Base-by-base conservation (phyloP, 1,140 invertebrate genomes). In the Eriosoma lanigerum region DNA sequence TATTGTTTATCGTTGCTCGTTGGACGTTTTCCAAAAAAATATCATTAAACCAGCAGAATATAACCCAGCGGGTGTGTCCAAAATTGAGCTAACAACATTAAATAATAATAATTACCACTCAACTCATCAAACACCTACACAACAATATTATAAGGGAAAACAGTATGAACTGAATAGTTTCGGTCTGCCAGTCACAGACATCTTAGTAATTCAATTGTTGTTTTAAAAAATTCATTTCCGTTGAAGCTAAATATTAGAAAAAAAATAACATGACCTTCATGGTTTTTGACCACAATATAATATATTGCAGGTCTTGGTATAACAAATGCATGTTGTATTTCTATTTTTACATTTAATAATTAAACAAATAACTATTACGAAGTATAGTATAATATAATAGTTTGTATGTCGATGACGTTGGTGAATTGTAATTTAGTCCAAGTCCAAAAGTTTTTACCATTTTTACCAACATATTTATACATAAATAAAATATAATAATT, bases 171-270 rank as follows among this genome's bases (percentile, higher is more conserved):
- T 1, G 0, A 44, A 32, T 21, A 44, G 75, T 78, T 78, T 78
- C 38, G 75, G 75, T 78, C 75, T 58, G 50, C 17, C 56, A 60
- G 38, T 78, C 56, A 62, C 75, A 78, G 32, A 78, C 75, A 62
- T 78, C 75, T 78, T 62, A 17, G 56, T 62, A 78, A 78, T 58
- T 46, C 56, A 17, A 72, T 78, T 78, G 54, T 75, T 75, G 32
- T 76, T 78, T 78, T 62, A 78, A 78, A 24, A 78, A 60, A 60
- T 48, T 48, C 72, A 10, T 62, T 78, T 62, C 38, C 56, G 54
- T 60, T n/a, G n/a, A 78, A 60, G 21, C 68, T 72, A 29, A 78
- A 48, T 46, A 44, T 60, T 46, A 38, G 44, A 24, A 46, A 60
- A 12, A 60, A 78, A 62, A 78, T 29, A 48, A 21, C 72, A 13